phyloP scores from a whole-genome alignment of 2,113 vertebrate genomes.

The Candoia aspera region DNA sequence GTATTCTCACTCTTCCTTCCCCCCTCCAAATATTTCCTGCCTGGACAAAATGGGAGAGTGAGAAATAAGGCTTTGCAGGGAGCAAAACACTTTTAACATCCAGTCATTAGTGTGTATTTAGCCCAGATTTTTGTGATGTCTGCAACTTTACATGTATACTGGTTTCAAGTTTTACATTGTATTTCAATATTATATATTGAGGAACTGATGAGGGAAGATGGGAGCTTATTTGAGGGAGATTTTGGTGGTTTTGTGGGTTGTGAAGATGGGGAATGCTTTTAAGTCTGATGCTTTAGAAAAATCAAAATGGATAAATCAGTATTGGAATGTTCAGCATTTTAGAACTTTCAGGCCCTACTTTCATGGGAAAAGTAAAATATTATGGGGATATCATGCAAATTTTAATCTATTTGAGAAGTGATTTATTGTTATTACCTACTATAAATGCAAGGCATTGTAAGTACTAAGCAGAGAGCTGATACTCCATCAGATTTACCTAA shows the following conservation, averaged over 20 bases:
- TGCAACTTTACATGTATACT: not conserved
- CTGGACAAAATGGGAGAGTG: not conserved
- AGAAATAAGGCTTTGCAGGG: not conserved
- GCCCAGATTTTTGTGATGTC: not conserved
- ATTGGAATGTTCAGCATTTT: not conserved
- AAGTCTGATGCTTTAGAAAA: not conserved
- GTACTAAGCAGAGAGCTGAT: constrained; percentile 29
- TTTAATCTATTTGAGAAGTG: constrained; percentile 8
- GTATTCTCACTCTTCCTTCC: not conserved
- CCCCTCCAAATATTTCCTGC: not conserved
- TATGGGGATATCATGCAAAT: not conserved
- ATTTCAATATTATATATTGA: not conserved
- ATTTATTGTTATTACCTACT: constrained; percentile 7
- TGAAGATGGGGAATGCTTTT: not conserved
- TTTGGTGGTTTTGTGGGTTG: not conserved
- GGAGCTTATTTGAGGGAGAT: not conserved
- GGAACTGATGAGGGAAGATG: not conserved
- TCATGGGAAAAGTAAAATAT: not conserved
- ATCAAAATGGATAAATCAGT: not conserved
- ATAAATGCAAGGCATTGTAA: constrained; percentile 1
- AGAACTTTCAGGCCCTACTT: not conserved
- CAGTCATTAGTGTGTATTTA: not conserved
- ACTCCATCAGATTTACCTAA: constrained; percentile 25
- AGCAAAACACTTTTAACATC: not conserved
- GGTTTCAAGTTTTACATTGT: not conserved